A percentile compares a stretch with the other conserved stretches of the same genome.
These are phyloP conservation scores for Heterocephalus glaber DNA, from an alignment of 2,113 vertebrate species.

Conservation along the genomic window DNA sequence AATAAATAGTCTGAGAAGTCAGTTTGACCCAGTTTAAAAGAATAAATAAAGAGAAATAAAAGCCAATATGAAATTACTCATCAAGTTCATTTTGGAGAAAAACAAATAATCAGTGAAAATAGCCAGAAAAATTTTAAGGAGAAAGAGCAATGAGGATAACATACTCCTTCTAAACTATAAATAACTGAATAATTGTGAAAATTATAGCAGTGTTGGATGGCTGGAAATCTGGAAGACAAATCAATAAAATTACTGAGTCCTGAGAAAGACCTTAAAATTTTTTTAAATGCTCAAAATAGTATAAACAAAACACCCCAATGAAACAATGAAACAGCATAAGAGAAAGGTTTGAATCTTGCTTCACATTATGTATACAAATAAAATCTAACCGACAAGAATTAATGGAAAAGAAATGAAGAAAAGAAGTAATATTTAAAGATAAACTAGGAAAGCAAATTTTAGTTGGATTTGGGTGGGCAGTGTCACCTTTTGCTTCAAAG, in stretches of 20 bases:
- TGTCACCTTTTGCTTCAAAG: neutral
- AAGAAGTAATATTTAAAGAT: neutral
- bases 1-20: neutral
- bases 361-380: neutral
- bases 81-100: conserved; percentile 37
- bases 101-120: neutral
- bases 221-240: neutral
- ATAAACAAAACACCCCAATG: neutral
- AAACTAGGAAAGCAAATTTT: neutral
- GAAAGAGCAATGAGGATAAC: neutral
- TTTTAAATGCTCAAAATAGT: neutral
- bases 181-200: neutral
- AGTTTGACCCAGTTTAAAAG: neutral
- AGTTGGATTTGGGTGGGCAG: neutral
- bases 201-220: neutral
- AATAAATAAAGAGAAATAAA: conserved; percentile 5
- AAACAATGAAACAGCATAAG: neutral
- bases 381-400: neutral
- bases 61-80: conserved; percentile 20
- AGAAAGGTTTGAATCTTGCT: neutral
- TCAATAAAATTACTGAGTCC: conserved; percentile 9
- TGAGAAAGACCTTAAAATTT: neutral
- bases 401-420: neutral
- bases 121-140: neutral
- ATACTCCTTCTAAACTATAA: conserved; percentile 17